A percentile compares a stretch with the other conserved stretches of the same genome.
These are phyloP conservation scores for Dysidea cf. avara DNA, from an alignment of 37 sponge, comb jelly and placozoan genomes.

Conservation along the genomic window DNA sequence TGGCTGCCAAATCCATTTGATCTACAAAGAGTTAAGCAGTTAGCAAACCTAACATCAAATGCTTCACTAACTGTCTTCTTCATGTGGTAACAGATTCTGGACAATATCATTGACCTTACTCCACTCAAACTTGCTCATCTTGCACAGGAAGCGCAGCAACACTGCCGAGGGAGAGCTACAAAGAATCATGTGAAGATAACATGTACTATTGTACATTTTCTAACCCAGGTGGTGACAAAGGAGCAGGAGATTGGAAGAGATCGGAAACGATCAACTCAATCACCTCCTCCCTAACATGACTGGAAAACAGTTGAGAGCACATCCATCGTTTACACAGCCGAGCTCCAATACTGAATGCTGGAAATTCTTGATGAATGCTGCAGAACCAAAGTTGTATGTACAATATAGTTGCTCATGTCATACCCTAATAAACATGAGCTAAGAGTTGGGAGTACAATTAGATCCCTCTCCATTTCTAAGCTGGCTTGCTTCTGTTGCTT, in stretches of 20 bases:
- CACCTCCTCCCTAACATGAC: constrained; percentile 80
- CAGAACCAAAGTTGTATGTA: neutral
- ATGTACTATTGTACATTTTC: neutral
- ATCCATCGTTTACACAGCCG: constrained; percentile 92
- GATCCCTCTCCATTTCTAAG: constrained; percentile 14
- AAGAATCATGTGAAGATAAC: constrained; percentile 1
- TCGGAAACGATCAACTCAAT: constrained; percentile 88
- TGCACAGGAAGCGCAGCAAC: constrained; percentile 80
- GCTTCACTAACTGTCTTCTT: no score
- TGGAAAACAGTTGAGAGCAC: constrained; percentile 79
- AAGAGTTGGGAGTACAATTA: constrained; percentile 46
- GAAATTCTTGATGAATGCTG: constrained; percentile 71
- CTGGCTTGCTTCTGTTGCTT: neutral
- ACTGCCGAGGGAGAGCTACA: constrained; percentile 63
- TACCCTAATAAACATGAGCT: constrained; percentile 68
- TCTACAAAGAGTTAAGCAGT: no score
- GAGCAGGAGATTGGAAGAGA: constrained; percentile 66
- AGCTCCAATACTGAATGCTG: constrained; percentile 64
- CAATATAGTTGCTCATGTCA: neutral
- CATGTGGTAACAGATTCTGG: no score
- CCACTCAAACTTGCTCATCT: neutral
- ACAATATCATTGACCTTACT: no score
- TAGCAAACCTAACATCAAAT: no score
- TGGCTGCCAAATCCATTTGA: no score
- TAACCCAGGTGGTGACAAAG: constrained; percentile 69